Evolutionary conservation across 2,888 invertebrate species (phyloP).

Genomic region (Pollenia labialis): DNA sequence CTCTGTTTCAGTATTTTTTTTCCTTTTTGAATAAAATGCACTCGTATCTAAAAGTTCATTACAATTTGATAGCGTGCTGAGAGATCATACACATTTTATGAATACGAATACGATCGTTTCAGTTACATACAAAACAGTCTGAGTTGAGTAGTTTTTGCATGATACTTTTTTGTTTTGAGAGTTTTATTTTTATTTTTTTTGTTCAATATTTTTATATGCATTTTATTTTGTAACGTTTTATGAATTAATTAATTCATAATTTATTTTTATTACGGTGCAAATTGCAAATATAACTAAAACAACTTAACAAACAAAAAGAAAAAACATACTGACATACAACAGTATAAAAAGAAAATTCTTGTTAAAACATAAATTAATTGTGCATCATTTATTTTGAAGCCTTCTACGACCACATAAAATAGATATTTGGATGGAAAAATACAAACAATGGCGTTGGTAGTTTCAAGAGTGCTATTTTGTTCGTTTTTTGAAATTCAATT

Average conservation of each 20-base stretch:
- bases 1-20: conserved; percentile 41
- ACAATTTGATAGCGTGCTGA: conserved; percentile 72
- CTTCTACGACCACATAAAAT: conserved; percentile 18
- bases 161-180: conserved; percentile 43
- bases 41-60: conserved; percentile 64
- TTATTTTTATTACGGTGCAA: conserved; percentile 80
- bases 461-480: conserved; percentile 1
- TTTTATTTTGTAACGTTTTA: conserved; percentile 74
- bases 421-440: background rate
- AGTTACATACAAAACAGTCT: conserved; percentile 54
- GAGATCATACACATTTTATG: conserved; percentile 64
- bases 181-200: conserved; percentile 12
- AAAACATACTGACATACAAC: conserved; percentile 26
- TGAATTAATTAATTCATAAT: conserved; percentile 81
- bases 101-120: conserved; percentile 50
- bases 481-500: conserved; percentile 23
- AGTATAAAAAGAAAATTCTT: conserved; percentile 56
- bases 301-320: conserved; percentile 64
- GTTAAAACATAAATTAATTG: conserved; percentile 51
- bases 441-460: conserved; percentile 11
- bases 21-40: conserved; percentile 2
- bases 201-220: conserved; percentile 45
- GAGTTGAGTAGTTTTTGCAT: conserved; percentile 68
- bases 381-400: conserved; percentile 25
- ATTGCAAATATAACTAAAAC: conserved; percentile 79